phyloP scores from a whole-genome alignment of 1,140 invertebrate genomes.

The Oedothorax gibbosus region DNA sequence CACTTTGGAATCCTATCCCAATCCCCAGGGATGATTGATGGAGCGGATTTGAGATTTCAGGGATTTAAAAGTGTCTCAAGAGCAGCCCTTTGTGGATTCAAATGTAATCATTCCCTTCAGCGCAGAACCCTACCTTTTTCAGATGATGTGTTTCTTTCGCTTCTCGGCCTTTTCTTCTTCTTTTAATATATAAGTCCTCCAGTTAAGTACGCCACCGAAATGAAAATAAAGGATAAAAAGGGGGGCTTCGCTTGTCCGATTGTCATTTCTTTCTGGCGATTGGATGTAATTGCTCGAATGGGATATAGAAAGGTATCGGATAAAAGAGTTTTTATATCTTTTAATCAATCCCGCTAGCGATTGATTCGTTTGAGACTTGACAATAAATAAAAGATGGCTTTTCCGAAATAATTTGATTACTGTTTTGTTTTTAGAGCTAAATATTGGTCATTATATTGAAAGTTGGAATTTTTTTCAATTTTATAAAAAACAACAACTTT shows the following conservation, averaged over 20 bases:
- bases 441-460: no score
- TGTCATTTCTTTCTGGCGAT: neutral
- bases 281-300: neutral
- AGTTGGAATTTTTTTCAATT: no score
- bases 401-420: no score
- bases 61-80: constrained; percentile 61
- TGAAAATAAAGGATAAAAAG: constrained; percentile 19
- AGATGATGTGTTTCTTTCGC: constrained; percentile 45
- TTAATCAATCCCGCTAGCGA: no score
- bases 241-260: neutral
- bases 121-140: constrained; percentile 52
- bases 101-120: constrained; percentile 61
- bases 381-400: no score
- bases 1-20: constrained; percentile 49
- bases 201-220: constrained; percentile 48
- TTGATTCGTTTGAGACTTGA: no score
- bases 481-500: no score
- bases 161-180: constrained; percentile 10
- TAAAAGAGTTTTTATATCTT: no score
- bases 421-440: no score
- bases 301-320: no score
- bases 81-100: constrained; percentile 61
- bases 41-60: constrained; percentile 57
- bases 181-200: constrained; percentile 31
- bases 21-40: constrained; percentile 51